Conservation (phyloP, 2,113 vertebrate species). For the Aviceda subcristata region DNA sequence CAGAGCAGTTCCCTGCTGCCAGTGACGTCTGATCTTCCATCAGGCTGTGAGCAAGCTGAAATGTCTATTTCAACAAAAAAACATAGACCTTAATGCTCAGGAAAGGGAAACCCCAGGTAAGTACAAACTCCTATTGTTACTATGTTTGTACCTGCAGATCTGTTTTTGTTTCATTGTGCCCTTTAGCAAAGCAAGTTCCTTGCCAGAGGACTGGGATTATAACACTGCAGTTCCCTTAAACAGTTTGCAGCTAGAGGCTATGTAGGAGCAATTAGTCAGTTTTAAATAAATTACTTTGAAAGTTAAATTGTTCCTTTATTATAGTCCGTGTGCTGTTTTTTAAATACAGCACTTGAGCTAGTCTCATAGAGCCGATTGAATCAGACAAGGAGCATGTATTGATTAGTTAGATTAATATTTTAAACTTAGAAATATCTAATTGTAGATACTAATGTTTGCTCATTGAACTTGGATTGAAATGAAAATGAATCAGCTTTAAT, state of each 20-base stretch:
- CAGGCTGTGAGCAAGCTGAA: constrained; percentile 20
- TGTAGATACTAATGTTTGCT: not conserved
- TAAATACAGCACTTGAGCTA: not conserved
- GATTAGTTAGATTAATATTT: not conserved
- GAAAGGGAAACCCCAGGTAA: not conserved
- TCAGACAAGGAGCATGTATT: not conserved
- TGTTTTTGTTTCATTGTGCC: not conserved
- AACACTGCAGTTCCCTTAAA: not conserved
- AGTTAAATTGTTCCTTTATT: constrained; percentile 7
- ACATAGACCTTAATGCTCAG: not conserved
- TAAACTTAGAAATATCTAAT: not conserved
- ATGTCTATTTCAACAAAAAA: not conserved
- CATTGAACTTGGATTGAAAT: not conserved
- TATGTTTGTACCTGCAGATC: not conserved
- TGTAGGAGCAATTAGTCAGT: constrained; percentile 38
- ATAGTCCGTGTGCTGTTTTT: not conserved
- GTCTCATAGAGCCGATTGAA: not conserved
- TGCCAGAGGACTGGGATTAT: constrained; percentile 14
- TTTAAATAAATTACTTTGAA: constrained; percentile 45
- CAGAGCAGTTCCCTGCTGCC: constrained; percentile 23
- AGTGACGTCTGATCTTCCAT: not conserved
- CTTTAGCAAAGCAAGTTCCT: not conserved
- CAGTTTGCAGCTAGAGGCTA: constrained; percentile 22
- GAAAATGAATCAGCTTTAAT: not conserved
- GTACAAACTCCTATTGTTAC: not conserved